Evolutionary conservation across 2,113 vertebrate species (phyloP).

Genomic region (Acrocephalus arundinaceus): DNA sequence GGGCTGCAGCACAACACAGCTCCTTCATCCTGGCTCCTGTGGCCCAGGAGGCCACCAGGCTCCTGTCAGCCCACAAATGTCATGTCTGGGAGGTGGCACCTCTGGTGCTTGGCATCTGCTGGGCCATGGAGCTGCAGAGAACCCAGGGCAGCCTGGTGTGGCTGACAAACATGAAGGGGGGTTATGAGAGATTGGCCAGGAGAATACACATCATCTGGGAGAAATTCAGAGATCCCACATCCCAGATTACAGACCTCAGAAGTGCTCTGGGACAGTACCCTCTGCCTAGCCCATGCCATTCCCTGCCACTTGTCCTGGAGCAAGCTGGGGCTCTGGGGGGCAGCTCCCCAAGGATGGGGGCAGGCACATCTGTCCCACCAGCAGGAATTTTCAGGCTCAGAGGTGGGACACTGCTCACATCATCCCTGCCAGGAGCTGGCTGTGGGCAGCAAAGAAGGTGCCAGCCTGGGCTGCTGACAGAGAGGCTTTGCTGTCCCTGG

Average conservation of each 20-base stretch:
- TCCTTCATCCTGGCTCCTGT: not conserved
- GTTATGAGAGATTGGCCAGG: not conserved
- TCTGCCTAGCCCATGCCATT: not conserved
- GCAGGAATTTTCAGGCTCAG: not conserved
- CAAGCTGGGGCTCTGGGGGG: not conserved
- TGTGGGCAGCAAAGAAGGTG: not conserved
- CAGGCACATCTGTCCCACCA: not conserved
- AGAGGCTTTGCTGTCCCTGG: accelerated
- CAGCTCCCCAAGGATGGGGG: not conserved
- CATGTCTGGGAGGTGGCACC: accelerated
- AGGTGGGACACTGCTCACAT: accelerated
- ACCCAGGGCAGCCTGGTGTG: not conserved
- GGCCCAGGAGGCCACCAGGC: not conserved
- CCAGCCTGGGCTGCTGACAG: not conserved
- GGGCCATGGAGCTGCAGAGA: not conserved
- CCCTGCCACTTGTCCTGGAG: not conserved
- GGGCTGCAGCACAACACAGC: not conserved
- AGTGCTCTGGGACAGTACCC: not conserved
- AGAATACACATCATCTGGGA: not conserved
- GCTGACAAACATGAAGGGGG: not conserved
- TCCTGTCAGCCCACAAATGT: not conserved
- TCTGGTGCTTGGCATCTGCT: not conserved
- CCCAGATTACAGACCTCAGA: not conserved
- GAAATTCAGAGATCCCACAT: accelerated
- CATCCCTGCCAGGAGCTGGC: not conserved